Evolutionary conservation across 1,140 invertebrate species (phyloP), one percentile per base, ranked within the genome.

Genomic region (Psilanteris sp.): DNA sequence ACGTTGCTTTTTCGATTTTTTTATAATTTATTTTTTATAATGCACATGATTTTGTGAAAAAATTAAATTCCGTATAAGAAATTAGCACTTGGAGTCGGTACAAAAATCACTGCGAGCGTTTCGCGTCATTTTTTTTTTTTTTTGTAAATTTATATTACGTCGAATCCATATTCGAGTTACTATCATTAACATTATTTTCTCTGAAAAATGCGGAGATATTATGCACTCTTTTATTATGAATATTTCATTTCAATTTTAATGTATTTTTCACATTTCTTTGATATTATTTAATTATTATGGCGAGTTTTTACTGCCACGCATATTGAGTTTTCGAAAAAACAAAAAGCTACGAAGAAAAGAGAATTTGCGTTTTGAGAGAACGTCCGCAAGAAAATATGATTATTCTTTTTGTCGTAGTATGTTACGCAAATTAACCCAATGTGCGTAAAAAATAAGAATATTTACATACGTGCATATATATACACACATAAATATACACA

Each of bases 31-130:
- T 84, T 85, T 85, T 83, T 84, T 85, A 81, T 83, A 84, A 85
- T 85, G 84, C 84, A 84, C 81, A 85, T 85, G n/a, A 79, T 84
- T 85, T 83, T 82, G 84, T 85, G 84, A 84, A 85, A 85, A 85
- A 85, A 85, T 85, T 84, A 83, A 83, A 83, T 83, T 83, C 82
- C 83, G 75, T 85, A 75, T 82, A 85, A 83, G 83, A 85, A 85
- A 84, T 83, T 82, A 83, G 79, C 74, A 81, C 78, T 82, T 82
- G 83, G 75, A 80, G 81, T 77, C 74, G 79, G 81, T 83, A 83
- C 79, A 83, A 83, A 83, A 83, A 81, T 83, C 81, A 80, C 79
- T 70, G 76, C 73, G 72, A 59, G 61, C 54, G 18, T 71, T 62
- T 76, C 68, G 61, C 72, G 54, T 78, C 70, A 55, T 70, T 75